Base-by-base conservation (phyloP, 2,888 invertebrate genomes). In the Psylliodes chrysocephalus region DNA sequence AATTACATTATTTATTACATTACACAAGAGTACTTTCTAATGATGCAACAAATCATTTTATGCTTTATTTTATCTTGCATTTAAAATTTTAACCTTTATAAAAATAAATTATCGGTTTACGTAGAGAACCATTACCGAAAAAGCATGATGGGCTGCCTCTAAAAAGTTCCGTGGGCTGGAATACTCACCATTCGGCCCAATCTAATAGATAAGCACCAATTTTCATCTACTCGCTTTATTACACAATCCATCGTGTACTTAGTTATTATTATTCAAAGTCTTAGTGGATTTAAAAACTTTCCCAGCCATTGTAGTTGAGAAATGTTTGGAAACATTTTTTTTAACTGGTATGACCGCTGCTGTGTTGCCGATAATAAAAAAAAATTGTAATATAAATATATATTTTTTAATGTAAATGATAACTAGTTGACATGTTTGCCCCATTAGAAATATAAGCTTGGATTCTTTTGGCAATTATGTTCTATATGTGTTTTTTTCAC, bases 241-340 rank as follows among this genome's bases (percentile, higher is more conserved):
- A 56, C 55, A 17, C 19, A 61, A 54, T 49, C 30, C 33, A 38
- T 18, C 33, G 7, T 6, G 57, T 57, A 57, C 63, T 57, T 38
- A 12, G 51, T 53, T 57, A 63, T 63, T 57, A 63, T 63, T 63
- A 63, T 63, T 63, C 63, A 52, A 57, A 57, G 57, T 51, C 44
- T 63, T 30, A 44, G 56, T 28, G 52, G 17, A 8, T 57, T 63
- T 52, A 44, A 46, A 51, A 52, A 51, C 52, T 51, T 49, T 63
- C 40, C 42, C 51, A 56, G 44, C 57, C 60, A 52, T 57, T 63
- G 57, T 63, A 51, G 22, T 42, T 40, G 44, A 25, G 62, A 63
- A 63, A 63, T 56, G 22, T 42, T 51, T 25, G 18, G 42, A 55
- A 17, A 55, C 44, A 63, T 12, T 35, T 56, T 56, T 63, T 56